Conservation (phyloP, 2,113 vertebrate species). For the Muntiacus reevesi region DNA sequence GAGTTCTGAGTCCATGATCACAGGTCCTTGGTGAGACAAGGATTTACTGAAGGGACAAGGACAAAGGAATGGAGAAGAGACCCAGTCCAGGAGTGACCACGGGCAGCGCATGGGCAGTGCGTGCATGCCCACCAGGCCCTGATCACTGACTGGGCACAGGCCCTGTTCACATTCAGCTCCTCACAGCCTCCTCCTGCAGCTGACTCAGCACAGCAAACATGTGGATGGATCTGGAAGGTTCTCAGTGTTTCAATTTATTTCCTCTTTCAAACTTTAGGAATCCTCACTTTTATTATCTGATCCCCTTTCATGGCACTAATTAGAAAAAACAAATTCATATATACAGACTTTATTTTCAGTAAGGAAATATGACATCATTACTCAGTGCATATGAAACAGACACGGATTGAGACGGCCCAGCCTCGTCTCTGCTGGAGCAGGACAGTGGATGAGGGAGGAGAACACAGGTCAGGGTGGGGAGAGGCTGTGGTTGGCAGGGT, state of each 20-base stretch:
- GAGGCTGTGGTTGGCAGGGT: fast-evolving
- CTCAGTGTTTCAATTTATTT: background rate
- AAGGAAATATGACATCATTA: background rate
- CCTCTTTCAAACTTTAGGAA: background rate
- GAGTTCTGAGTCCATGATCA: background rate
- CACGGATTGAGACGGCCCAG: background rate
- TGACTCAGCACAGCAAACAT: background rate
- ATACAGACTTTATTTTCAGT: background rate
- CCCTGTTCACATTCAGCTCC: background rate
- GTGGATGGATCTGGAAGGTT: background rate
- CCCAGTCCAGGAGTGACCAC: background rate
- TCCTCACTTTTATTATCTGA: background rate
- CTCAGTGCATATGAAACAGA: background rate
- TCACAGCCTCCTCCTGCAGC: fast-evolving
- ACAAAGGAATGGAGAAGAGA: background rate
- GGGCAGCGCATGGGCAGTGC: no score
- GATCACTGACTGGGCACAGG: background rate
- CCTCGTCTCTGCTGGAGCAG: background rate
- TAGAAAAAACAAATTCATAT: background rate
- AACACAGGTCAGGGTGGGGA: background rate
- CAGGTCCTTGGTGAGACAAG: background rate
- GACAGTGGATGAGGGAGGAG: background rate
- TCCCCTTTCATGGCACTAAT: background rate
- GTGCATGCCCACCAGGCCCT: background rate
- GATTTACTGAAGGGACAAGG: background rate